Evolutionary conservation across 2,113 vertebrate species (phyloP).

Genomic region (Silurus glanis): DNA sequence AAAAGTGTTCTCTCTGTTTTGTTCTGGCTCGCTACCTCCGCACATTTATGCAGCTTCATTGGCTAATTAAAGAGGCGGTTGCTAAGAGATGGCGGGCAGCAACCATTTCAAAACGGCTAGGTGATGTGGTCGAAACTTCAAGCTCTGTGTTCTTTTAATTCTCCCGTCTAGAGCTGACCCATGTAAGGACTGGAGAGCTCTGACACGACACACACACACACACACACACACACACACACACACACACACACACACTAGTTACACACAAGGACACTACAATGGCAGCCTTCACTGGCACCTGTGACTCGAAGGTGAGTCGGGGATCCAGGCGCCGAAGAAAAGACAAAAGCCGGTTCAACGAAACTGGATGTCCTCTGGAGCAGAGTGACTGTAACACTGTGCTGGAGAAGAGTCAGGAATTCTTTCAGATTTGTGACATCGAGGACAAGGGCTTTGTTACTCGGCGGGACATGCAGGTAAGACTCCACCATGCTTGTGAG

Average conservation of each 20-base stretch:
- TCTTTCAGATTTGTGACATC: slow-evolving; percentile 88
- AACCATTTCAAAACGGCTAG: slow-evolving; percentile 54
- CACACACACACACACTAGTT: background rate
- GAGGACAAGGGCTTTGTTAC: slow-evolving; percentile 89
- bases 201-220: background rate
- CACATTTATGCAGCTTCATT: slow-evolving; percentile 54
- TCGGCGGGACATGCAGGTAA: slow-evolving; percentile 87
- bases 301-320: slow-evolving; percentile 41
- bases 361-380: slow-evolving; percentile 24
- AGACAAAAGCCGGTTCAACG: slow-evolving; percentile 29
- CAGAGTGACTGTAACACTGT: slow-evolving; percentile 61
- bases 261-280: slow-evolving; percentile 52
- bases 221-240: background rate
- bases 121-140: slow-evolving; percentile 64
- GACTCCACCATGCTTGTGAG: background rate
- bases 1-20: background rate
- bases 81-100: slow-evolving; percentile 72
- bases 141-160: slow-evolving; percentile 49
- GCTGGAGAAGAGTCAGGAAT: slow-evolving; percentile 80
- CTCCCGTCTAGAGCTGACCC: slow-evolving; percentile 49
- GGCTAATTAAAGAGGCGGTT: slow-evolving; percentile 74
- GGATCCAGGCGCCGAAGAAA: slow-evolving; percentile 21
- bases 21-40: slow-evolving; percentile 53
- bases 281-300: slow-evolving; percentile 62
- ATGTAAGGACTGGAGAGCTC: slow-evolving; percentile 55